Conservation (phyloP, 2,113 vertebrate genomes). For the Canis aureus region DNA sequence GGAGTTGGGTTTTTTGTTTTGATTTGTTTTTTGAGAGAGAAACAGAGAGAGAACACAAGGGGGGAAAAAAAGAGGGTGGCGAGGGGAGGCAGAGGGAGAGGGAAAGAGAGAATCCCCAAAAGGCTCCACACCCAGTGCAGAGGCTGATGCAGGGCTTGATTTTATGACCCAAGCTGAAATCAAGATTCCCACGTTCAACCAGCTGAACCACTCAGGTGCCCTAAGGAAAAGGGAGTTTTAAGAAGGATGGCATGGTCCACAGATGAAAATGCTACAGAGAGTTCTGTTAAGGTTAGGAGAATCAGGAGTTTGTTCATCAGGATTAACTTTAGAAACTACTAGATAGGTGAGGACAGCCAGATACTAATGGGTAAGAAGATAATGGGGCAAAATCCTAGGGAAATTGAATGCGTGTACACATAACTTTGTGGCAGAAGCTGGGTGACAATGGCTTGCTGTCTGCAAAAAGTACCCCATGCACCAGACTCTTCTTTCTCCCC, state of each 20-base stretch:
- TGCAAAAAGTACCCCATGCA: neutral
- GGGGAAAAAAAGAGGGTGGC: accelerated
- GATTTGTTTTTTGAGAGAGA: neutral
- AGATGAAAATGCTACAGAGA: neutral
- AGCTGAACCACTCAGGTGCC: neutral
- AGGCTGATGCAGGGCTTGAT: neutral
- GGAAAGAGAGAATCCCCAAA: neutral
- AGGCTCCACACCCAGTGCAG: neutral
- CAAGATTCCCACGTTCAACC: neutral
- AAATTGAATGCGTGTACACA: neutral
- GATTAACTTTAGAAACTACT: neutral
- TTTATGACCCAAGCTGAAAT: neutral
- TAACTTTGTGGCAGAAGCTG: neutral
- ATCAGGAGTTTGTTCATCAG: neutral
- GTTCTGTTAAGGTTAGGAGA: neutral
- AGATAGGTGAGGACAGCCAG: neutral
- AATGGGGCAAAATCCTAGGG: neutral
- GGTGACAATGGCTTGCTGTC: neutral
- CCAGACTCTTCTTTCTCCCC: neutral
- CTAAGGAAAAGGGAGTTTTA: neutral
- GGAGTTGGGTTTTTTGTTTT: neutral
- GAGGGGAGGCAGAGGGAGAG: neutral
- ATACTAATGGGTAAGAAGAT: neutral
- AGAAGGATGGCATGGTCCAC: neutral
- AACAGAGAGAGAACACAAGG: neutral